Conservation (phyloP, 2,797 vertebrate species). For the Poecilia velifera region DNA sequence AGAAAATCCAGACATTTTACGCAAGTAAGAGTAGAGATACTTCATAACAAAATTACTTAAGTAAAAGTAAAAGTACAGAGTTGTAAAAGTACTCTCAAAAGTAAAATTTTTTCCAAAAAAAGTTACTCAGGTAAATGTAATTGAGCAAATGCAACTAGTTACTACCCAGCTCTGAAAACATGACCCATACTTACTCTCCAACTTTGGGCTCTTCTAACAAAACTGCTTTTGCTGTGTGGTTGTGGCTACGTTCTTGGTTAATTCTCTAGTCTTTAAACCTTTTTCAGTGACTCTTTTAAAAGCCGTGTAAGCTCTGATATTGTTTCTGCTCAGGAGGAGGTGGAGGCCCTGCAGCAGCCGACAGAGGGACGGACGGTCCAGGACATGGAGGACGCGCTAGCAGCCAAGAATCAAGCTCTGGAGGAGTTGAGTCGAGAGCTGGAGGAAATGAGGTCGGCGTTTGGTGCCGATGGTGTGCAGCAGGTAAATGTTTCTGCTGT, state of each 20-base stretch:
- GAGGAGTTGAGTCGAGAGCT: conserved; percentile 90
- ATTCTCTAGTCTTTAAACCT: background rate
- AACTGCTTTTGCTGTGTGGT: conserved; percentile 24
- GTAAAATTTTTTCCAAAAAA: too few relatives aligned
- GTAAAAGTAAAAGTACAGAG: too few relatives aligned
- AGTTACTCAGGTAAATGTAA: too few relatives aligned
- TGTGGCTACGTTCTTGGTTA: conserved; percentile 10
- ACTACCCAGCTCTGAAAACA: background rate
- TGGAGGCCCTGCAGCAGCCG: conserved; percentile 81
- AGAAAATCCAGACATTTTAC: too few relatives aligned
- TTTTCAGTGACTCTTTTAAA: background rate
- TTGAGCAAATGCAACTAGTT: too few relatives aligned
- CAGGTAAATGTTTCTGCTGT: conserved; percentile 80
- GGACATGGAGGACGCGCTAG: conserved; percentile 86
- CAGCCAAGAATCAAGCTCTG: conserved; percentile 85
- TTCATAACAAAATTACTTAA: too few relatives aligned
- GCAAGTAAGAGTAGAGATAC: too few relatives aligned
- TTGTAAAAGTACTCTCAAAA: too few relatives aligned
- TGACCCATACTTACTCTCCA: conserved; percentile 3
- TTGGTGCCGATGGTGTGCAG: conserved; percentile 91
- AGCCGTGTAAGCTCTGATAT: background rate
- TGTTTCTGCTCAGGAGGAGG: conserved; percentile 87
- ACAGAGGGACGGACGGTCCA: conserved; percentile 75
- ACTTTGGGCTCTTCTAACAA: conserved; percentile 39
- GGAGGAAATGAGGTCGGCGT: conserved; percentile 87